These are phyloP conservation scores for Urocitellus parryii DNA, from an alignment of 2,113 vertebrate genomes.

Conservation along the genomic window DNA sequence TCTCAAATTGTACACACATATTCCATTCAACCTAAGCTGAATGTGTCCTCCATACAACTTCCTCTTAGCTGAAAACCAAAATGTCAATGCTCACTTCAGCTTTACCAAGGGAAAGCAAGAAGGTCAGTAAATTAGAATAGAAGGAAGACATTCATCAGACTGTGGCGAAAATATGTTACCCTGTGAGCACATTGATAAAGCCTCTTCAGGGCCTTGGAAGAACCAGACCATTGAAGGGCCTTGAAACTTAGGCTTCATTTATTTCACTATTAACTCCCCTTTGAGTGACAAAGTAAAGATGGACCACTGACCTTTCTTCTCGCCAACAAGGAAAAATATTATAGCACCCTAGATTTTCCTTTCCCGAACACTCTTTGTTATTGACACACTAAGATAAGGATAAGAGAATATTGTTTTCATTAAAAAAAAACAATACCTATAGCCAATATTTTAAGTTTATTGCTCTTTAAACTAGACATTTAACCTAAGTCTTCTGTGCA, in stretches of 20 bases:
- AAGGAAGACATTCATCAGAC: background rate
- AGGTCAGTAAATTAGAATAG: background rate
- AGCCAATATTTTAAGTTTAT: background rate
- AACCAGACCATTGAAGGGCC: background rate
- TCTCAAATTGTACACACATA: background rate
- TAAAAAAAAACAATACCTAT: conserved; percentile 28
- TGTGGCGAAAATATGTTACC: background rate
- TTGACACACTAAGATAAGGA: background rate
- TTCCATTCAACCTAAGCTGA: background rate
- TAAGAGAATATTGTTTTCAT: conserved; percentile 22
- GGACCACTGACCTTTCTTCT: background rate
- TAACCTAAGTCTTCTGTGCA: conserved; percentile 19
- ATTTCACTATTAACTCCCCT: background rate
- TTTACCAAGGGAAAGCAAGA: background rate
- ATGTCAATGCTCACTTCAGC: background rate
- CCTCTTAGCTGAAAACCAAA: background rate
- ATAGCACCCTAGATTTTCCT: background rate
- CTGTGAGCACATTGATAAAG: background rate
- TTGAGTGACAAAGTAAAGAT: background rate
- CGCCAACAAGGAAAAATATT: background rate
- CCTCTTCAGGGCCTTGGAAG: background rate
- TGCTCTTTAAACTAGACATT: conserved; percentile 53
- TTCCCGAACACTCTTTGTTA: background rate
- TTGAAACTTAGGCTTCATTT: background rate
- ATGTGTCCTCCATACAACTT: background rate